These are phyloP conservation scores for Suncus etruscus DNA, from an alignment of 2,113 vertebrate genomes.

Conservation along the genomic window DNA sequence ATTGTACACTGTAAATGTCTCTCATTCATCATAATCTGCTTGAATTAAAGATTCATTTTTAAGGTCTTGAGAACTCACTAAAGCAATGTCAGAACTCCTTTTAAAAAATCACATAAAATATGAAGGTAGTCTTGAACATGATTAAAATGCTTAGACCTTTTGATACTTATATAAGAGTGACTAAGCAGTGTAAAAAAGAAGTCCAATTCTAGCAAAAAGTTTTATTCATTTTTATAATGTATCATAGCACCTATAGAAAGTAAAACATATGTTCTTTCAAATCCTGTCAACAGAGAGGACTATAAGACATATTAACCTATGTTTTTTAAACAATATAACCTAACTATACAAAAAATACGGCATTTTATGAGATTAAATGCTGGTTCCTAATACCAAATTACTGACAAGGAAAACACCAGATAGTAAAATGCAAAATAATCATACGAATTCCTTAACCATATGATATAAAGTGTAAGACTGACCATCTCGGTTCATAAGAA, in stretches of 20 bases:
- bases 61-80: constrained; percentile 67
- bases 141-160: constrained; percentile 54
- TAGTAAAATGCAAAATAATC: constrained; percentile 1
- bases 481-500: neutral
- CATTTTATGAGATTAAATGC: constrained; percentile 22
- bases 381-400: constrained; percentile 34
- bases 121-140: constrained; percentile 10
- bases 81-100: constrained; percentile 49
- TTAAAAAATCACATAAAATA: constrained; percentile 49
- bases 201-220: constrained; percentile 8
- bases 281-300: neutral
- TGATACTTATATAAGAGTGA: neutral
- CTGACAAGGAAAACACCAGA: constrained; percentile 31
- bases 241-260: neutral
- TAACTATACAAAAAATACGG: constrained; percentile 17
- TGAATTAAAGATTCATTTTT: constrained; percentile 51
- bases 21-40: neutral
- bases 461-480: neutral
- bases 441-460: constrained; percentile 5
- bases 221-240: constrained; percentile 45
- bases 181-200: constrained; percentile 38
- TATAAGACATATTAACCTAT: constrained; percentile 13
- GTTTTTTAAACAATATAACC: neutral
- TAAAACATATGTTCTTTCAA: constrained; percentile 40
- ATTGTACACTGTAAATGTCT: neutral